These are phyloP conservation scores for Calliopsis andreniformis DNA, from an alignment of 1,140 invertebrate genomes.

Conservation along the genomic window DNA sequence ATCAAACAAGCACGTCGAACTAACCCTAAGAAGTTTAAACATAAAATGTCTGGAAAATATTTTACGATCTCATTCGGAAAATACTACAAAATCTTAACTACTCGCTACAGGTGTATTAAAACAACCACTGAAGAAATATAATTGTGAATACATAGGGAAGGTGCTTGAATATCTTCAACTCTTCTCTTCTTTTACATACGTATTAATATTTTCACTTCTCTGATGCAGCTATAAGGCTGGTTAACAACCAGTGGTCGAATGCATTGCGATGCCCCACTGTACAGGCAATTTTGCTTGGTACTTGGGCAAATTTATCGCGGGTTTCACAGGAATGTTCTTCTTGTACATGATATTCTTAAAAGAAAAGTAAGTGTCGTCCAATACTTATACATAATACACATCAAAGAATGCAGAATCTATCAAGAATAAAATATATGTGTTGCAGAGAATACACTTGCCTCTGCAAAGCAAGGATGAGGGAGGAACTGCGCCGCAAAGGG, in stretches of 20 bases:
- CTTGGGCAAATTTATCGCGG: slow-evolving; percentile 70
- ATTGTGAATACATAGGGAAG: no score
- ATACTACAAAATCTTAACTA: no score
- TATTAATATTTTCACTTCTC: neutral
- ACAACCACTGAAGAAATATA: no score
- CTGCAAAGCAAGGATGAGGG: slow-evolving; percentile 47
- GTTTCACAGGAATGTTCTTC: slow-evolving; percentile 67
- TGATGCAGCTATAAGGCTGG: neutral
- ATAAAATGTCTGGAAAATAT: neutral
- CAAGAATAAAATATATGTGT: slow-evolving; percentile 16
- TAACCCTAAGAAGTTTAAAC: neutral
- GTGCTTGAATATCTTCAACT: neutral
- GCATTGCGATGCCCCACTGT: slow-evolving; percentile 66
- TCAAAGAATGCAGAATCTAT: neutral
- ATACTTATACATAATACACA: no score
- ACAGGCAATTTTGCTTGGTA: slow-evolving; percentile 69
- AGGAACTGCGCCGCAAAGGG: slow-evolving; percentile 23
- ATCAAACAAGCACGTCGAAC: neutral
- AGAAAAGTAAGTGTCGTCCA: slow-evolving; percentile 56
- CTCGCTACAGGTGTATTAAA: no score
- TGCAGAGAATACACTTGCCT: slow-evolving; percentile 52
- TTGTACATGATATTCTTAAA: slow-evolving; percentile 67
- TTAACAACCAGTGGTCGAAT: slow-evolving; percentile 1
- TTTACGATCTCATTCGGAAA: no score
- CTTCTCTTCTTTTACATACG: neutral